Base-by-base conservation (phyloP, 2,888 invertebrate genomes). In the Monochamus alternatus region DNA sequence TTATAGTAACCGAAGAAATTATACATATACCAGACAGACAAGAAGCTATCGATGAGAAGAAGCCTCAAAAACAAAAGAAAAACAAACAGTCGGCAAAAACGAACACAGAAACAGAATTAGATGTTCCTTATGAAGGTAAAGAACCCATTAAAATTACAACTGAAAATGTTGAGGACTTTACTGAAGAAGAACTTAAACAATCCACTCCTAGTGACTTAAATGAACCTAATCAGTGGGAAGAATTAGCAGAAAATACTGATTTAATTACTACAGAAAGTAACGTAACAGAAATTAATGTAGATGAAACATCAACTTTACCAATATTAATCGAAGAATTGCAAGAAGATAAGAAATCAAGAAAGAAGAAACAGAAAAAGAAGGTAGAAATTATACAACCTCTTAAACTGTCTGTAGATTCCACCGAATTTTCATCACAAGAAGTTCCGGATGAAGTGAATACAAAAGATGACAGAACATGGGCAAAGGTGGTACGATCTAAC, bases 1-100 rank as follows among this genome's bases (percentile, higher is more conserved):
- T 79, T 69, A 75, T 73, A 63, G 68, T 80, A 14, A 78, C 76
- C 7, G 81, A 80, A 67, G 77, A 81, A 65, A 81, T 81, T 58
- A 64, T 43, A 38, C 68, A 78, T 38, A 79, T 78, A 31, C 75
- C 80, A 8, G 75, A 78, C 12, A 64, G 59, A 38, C 55, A 64
- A 14, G 72, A 73, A 55, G 30, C 32, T 4, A 2, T 59, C n/a
- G 52, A 68, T 38, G 32, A 55, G 22, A 74, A 70, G 14, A 52
- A 68, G 14, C 60, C 47, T 32, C 58, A 51, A 43, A 70, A 60
- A 14, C 51, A 52, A n/a, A 66, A 66, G 66, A 51, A 66, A 55
- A 66, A 66, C 3, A 65, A 65, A n/a, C 52, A 52, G 8, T 52
- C 51, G 51, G 3, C 31, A 31, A 67, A 67, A 60, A 14, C 52